These are phyloP conservation scores for Caenorhabditis plicata DNA, from an alignment of 2,888 invertebrate genomes.

Conservation along the genomic window DNA sequence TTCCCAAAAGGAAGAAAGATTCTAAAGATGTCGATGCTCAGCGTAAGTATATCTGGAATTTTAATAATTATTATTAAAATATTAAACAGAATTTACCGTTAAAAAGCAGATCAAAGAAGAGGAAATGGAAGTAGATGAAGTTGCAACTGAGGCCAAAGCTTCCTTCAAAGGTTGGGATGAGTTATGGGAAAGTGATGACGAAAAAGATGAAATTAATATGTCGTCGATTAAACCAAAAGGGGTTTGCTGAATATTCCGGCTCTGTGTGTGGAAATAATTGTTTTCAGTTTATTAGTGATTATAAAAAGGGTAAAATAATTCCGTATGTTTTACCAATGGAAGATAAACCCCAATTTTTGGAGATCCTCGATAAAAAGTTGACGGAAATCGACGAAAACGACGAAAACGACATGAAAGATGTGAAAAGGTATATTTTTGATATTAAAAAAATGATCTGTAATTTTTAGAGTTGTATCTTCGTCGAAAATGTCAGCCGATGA, in stretches of 20 bases:
- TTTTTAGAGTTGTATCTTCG: background rate
- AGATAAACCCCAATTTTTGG: conserved; percentile 40
- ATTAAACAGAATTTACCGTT: background rate
- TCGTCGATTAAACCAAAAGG: conserved; percentile 10
- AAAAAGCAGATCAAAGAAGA: background rate
- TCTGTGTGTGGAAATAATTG: too few relatives aligned
- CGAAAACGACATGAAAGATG: background rate
- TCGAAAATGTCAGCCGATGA: conserved; percentile 5
- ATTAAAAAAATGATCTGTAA: conserved; percentile 1
- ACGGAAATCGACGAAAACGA: conserved; percentile 14
- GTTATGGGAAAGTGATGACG: conserved; percentile 40
- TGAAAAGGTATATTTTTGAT: background rate
- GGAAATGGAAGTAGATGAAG: background rate
- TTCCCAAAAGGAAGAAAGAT: conserved; percentile 13
- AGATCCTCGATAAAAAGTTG: conserved; percentile 11
- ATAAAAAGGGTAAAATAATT: conserved; percentile 27
- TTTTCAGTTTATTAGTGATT: conserved; percentile 37
- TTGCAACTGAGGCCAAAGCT: conserved; percentile 9
- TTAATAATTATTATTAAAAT: too few relatives aligned
- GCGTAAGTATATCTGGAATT: conserved; percentile 8
- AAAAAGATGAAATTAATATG: conserved; percentile 33
- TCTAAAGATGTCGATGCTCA: conserved; percentile 8
- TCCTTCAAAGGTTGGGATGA: conserved; percentile 40
- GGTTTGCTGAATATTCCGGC: conserved; percentile 1
- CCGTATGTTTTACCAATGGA: conserved; percentile 42